These are phyloP conservation scores for Onthophagus sagittarius DNA, from an alignment of 2,888 invertebrate genomes.

Conservation along the genomic window DNA sequence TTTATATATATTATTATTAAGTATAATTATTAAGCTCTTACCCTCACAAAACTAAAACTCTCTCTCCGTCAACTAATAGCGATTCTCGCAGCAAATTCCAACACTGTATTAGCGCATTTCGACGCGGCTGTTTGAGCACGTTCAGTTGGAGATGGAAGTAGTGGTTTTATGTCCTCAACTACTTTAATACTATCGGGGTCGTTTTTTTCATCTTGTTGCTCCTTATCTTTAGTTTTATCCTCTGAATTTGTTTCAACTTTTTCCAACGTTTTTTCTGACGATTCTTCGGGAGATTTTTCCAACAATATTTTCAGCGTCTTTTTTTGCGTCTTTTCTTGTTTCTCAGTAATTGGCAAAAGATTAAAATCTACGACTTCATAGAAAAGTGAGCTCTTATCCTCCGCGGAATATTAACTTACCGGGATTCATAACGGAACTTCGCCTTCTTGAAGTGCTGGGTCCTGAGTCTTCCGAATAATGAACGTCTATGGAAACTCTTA, in stretches of 20 bases:
- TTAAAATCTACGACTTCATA: background rate
- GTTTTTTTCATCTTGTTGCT: slow-evolving; percentile 13
- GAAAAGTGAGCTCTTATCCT: no score
- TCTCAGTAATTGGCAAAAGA: slow-evolving; percentile 20
- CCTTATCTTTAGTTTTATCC: no score
- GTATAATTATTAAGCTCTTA: slow-evolving; percentile 11
- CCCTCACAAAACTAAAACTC: slow-evolving; percentile 17
- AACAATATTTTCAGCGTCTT: no score
- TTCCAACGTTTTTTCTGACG: no score
- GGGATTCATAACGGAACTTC: slow-evolving; percentile 13
- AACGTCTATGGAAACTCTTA: slow-evolving; percentile 4
- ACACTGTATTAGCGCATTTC: slow-evolving; percentile 41
- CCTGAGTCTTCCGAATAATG: slow-evolving; percentile 22
- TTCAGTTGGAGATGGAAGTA: slow-evolving; percentile 32
- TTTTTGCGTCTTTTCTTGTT: slow-evolving; percentile 13
- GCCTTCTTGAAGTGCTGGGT: slow-evolving; percentile 9
- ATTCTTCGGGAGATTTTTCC: no score
- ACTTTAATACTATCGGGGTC: background rate
- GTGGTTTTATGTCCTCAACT: background rate
- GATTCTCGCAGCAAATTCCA: slow-evolving; percentile 16
- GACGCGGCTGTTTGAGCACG: slow-evolving; percentile 46
- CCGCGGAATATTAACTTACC: background rate
- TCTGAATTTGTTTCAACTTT: no score
- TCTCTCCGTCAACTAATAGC: slow-evolving; percentile 18
- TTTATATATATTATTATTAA: no score